These are phyloP conservation scores for Salvator merianae DNA, from an alignment of 2,113 vertebrate genomes.

Conservation along the genomic window DNA sequence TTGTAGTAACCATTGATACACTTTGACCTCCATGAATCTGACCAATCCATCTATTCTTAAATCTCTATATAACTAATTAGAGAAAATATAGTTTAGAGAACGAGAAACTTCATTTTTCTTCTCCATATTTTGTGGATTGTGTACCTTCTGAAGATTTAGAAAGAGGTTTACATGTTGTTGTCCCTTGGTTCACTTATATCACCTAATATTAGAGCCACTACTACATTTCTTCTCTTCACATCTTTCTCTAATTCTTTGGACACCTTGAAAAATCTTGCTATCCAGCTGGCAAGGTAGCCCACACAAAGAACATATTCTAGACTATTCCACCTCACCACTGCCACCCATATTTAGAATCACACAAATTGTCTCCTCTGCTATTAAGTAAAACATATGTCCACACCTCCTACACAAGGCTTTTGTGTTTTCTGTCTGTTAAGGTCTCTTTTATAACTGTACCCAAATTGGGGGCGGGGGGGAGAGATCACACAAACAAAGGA, in stretches of 20 bases:
- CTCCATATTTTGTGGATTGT: too few species aligned
- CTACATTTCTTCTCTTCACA: background rate
- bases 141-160: background rate
- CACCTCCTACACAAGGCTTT: conserved; percentile 18
- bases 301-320: conserved; percentile 15
- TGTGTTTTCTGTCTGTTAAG: conserved; percentile 29
- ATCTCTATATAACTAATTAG: too few species aligned
- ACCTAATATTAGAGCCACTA: background rate
- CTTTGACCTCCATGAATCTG: too few species aligned
- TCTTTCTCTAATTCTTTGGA: background rate
- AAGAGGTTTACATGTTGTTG: background rate
- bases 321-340: background rate
- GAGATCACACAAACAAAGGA: conserved; percentile 2
- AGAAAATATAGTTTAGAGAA: too few species aligned
- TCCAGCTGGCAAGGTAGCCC: conserved; percentile 13
- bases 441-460: background rate
- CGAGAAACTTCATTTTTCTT: too few species aligned
- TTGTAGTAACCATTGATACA: too few species aligned
- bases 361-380: conserved; percentile 34
- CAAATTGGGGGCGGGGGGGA: background rate
- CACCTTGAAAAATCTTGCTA: conserved; percentile 12
- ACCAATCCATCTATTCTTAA: too few species aligned
- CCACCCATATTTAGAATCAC: conserved; percentile 10
- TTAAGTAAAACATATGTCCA: conserved; percentile 8
- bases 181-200: background rate